These are phyloP conservation scores for Epinotia bilunana DNA, from an alignment of 2,888 invertebrate species.

Conservation along the genomic window DNA sequence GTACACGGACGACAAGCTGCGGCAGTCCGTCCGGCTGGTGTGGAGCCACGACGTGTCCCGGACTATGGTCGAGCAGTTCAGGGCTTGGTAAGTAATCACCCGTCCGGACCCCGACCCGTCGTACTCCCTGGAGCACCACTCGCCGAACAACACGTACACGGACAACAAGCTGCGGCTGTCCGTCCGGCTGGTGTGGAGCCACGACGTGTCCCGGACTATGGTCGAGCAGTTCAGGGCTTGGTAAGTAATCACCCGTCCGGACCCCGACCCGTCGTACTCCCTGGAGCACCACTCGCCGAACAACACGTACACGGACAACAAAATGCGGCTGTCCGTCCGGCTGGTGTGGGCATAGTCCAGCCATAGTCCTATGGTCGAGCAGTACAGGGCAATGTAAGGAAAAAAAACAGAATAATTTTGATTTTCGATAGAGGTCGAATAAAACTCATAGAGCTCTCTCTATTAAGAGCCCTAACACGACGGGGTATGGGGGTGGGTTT, in stretches of 20 bases:
- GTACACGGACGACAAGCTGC: conserved; percentile 90
- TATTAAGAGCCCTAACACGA: too few species aligned
- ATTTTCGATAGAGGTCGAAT: too few species aligned
- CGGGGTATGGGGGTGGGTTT: too few species aligned
- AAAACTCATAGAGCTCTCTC: too few species aligned
- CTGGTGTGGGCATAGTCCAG: conserved; percentile 87
- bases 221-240: too few species aligned
- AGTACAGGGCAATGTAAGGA: conserved; percentile 88
- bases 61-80: conserved; percentile 89
- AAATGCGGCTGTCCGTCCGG: conserved; percentile 91
- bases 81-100: conserved; percentile 48
- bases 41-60: conserved; percentile 92
- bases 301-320: conserved; percentile 87
- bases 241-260: conserved; percentile 64
- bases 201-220: too few species aligned
- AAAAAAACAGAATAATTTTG: conserved; percentile 52
- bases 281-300: conserved; percentile 77
- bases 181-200: too few species aligned
- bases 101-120: conserved; percentile 54
- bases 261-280: conserved; percentile 71
- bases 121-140: too few species aligned
- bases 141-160: too few species aligned
- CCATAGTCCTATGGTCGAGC: conserved; percentile 91
- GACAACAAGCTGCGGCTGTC: too few species aligned
- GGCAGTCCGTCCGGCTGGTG: conserved; percentile 92